These are phyloP conservation scores for Marcusenius ussheri DNA, from an alignment of 2,113 vertebrate genomes.

Conservation along the genomic window DNA sequence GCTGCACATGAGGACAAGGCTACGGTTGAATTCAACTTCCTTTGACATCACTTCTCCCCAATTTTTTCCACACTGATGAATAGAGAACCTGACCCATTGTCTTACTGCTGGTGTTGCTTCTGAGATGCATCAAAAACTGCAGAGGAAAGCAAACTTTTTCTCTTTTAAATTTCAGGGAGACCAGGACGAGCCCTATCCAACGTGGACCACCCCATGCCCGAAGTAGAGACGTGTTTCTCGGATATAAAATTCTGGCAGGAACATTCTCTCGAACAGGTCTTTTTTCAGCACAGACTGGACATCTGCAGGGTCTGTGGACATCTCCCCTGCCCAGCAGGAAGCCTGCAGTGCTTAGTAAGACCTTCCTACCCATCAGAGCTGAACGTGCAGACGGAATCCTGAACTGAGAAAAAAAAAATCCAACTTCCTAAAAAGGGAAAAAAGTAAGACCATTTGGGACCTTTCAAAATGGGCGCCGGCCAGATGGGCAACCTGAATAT, in stretches of 20 bases:
- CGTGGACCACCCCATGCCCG: no score
- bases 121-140: background rate
- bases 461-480: background rate
- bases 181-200: background rate
- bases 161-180: background rate
- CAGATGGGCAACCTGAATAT: conserved; percentile 1
- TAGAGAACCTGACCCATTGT: background rate
- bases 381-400: background rate
- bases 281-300: background rate
- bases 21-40: background rate
- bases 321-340: background rate
- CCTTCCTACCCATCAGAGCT: background rate
- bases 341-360: background rate
- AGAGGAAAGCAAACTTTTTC: background rate
- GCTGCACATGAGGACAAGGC: background rate
- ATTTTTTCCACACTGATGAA: background rate
- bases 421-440: background rate
- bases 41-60: background rate
- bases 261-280: background rate
- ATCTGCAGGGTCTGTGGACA: background rate
- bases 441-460: background rate
- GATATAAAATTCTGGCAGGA: background rate
- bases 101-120: background rate
- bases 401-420: background rate
- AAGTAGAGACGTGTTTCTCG: background rate